Base-by-base conservation (phyloP, 1,140 invertebrate genomes). In the Centruroides sculpturatus region DNA sequence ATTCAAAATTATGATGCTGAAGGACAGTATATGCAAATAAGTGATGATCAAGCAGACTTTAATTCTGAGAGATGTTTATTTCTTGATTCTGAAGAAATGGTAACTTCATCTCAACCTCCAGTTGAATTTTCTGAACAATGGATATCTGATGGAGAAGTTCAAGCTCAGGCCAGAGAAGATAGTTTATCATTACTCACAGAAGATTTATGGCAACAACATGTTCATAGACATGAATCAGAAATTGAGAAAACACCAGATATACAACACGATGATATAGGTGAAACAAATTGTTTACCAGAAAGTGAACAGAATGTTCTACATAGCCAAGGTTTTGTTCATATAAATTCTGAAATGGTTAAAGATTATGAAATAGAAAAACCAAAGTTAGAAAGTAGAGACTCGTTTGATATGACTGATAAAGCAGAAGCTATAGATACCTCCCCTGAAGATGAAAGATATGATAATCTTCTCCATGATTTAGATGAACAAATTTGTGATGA, bases 391-490 rank as follows among this genome's bases (percentile, higher is more conserved):
- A 58, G 47, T 55, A 59, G 47, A 2, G 62, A 64, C 54, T 58
- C 59, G 35, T 34, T 60, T 35, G 62, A 64, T 36, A 41, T 41
- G 41, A 41, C 41, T 41, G 41, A 41, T 8, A 64, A 51, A 59
- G 49, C 13, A n/a, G 62, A 64, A 13, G 36, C 56, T n/a, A 56
- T 64, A 50, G 62, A 64, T 56, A 64, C 62, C n/a, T 60, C 56
- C 3, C 62, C 62, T 50, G 62, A 64, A 58, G 62, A 64, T 51
- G 62, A 64, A n/a, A 59, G 59, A 4, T 64, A 64, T 60, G 62
- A 64, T 12, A 59, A 54, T 35, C 54, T 56, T 48, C 47, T 47
- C 8, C 46, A 41, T 41, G 41, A 41, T 41, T 41, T 41, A 41
- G 41, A 41, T 41, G 41, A 41, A 41, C 41, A 41, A 8, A 41